Base-by-base conservation (phyloP, 2,113 vertebrate species). In the Bettongia penicillata region DNA sequence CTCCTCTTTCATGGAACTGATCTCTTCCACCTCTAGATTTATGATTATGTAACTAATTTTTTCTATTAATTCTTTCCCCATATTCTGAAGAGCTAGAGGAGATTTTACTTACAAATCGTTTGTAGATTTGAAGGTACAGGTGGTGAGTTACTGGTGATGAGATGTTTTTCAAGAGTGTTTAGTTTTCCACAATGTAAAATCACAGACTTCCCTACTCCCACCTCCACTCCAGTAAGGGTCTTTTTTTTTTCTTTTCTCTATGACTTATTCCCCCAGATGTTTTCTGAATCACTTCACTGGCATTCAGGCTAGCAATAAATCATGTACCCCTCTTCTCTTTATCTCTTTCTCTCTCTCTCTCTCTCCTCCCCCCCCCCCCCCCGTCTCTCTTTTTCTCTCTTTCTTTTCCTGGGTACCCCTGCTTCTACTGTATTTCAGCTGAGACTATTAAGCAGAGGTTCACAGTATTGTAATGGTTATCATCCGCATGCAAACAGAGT, bases 181-280 rank as follows among this genome's bases (percentile, higher is more conserved):
- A 31, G 53, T 51, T 91, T 94, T 93, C 52, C 50, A 91, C 51
- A 91, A 22, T 31, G 7, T 53, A 31, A 89, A 95, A 51, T 90
- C 31, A 4, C 1, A 93, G 52, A 93, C 24, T 68, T 91, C 14
- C 52, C 43, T 95, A 12, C 16, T n/a, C 4, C 8, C 48, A 51
- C 22, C 53, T 47, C 51, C 23, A 94, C 92, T 94, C 9, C 0
- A 9, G 37, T 55, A 52, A 92, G 90, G 90, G 49, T 37, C 49
- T 91, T 94, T 94, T 94, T 93, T 52, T 90, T 94, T 94, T 94
- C 93, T 52, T 90, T 28, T 19, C 19, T 43, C 1, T 90, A n/a
- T 2, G 19, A 31, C 10, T 90, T 93, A 25, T 52, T 93, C 47
- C 12, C n/a, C 12, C n/a, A 93, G 49, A 14, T 2, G 91, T 90